Evolutionary conservation across 1,140 invertebrate genomes (phyloP), one percentile per base, ranked within the genome.

Genomic region (Danaus plexippus): DNA sequence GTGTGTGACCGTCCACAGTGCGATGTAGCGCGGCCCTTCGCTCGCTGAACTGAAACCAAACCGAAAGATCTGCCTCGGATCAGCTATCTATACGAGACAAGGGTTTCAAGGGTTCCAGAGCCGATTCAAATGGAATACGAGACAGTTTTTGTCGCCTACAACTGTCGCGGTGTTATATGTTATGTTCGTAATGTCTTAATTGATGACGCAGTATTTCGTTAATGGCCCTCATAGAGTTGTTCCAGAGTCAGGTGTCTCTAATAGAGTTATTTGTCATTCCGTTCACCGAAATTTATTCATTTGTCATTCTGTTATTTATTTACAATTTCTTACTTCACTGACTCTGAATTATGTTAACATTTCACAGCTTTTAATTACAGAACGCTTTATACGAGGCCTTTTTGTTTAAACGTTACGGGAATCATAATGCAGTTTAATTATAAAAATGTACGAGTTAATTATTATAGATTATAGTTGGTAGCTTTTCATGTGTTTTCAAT

Each of bases 221-320:
- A 67, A 63, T 75, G 66, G 57, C 65, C 67, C 64, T 61, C 52
- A 54, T 66, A 70, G 73, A 68, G 64, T 67, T 64, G 61, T 67
- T 70, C 69, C 58, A 64, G 50, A 61, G 62, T 63, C 79, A 82
- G 74, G 75, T 82, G 79, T 67, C 59, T 69, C 75, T 82, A 75
- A 82, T 79, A 79, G 69, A 73, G 67, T 53, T 75, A 80, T 82
- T 80, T 82, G 73, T 80, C 77, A 82, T 74, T 59, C 67, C 60
- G 66, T 62, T 69, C 70, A 68, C 67, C 68, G 59, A 75, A 79
- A 77, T 71, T 69, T 73, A 73, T 59, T 61, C 70, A 79, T 79
- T 77, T 77, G 66, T 78, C 69, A 80, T 67, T 64, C 66, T 71
- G 65, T 68, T 75, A 77, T 80, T 68, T 75, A 77, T 80, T 77